phyloP scores from a whole-genome alignment of 2,888 invertebrate genomes.

The Eupsilia transversa region DNA sequence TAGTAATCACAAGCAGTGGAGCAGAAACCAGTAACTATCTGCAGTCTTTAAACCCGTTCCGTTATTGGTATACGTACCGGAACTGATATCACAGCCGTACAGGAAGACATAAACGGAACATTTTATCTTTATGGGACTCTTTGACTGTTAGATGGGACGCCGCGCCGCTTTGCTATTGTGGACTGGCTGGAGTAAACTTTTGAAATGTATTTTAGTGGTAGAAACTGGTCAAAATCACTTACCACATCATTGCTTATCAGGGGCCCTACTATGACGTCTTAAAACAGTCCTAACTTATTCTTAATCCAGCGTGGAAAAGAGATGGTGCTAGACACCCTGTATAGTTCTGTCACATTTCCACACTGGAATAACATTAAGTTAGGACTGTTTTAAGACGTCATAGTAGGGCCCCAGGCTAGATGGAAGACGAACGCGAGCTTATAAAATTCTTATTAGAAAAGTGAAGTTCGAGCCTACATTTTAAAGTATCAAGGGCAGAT shows the following conservation, averaged over 20 bases:
- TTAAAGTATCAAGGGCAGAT: neutral
- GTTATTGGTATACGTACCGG: constrained; percentile 48
- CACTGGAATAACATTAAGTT: no score
- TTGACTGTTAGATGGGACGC: neutral
- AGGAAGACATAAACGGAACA: constrained; percentile 30
- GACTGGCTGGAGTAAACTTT: neutral
- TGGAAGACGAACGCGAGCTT: neutral
- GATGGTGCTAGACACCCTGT: no score
- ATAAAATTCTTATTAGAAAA: neutral
- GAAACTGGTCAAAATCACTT: neutral
- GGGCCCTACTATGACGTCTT: no score
- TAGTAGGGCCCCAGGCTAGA: no score
- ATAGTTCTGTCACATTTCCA: no score
- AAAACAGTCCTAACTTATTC: no score
- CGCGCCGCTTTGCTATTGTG: neutral
- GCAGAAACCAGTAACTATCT: constrained; percentile 50
- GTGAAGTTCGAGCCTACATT: neutral
- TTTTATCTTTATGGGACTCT: constrained; percentile 48
- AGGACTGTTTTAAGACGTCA: no score
- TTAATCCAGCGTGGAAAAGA: no score
- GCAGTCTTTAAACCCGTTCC: constrained; percentile 39
- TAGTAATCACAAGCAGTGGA: constrained; percentile 26
- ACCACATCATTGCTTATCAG: neutral
- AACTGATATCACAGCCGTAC: constrained; percentile 38
- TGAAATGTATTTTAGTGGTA: neutral